These are phyloP conservation scores for Epinephelus lanceolatus DNA, from an alignment of 2,113 vertebrate species.

Conservation along the genomic window DNA sequence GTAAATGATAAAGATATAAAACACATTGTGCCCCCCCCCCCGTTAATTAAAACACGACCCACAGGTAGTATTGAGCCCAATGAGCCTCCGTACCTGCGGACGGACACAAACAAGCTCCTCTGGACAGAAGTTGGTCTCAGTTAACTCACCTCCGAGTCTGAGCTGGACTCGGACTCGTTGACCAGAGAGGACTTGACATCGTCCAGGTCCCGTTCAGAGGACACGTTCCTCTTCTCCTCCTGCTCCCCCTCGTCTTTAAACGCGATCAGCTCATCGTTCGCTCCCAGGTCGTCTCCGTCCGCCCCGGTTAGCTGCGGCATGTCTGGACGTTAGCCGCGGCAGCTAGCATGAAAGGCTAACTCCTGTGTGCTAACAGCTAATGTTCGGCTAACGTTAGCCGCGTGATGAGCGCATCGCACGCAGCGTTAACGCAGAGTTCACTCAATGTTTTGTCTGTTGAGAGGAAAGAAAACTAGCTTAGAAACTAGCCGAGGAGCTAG, in stretches of 20 bases:
- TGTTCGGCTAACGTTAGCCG: neutral
- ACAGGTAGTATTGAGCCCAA: too few species aligned
- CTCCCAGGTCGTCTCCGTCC: slow-evolving; percentile 91
- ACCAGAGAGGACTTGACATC: slow-evolving; percentile 94
- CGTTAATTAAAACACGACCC: too few species aligned
- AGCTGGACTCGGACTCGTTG: slow-evolving; percentile 91
- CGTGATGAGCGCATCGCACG: neutral
- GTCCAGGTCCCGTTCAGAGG: slow-evolving; percentile 90
- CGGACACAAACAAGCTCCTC: neutral
- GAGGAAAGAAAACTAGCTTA: neutral
- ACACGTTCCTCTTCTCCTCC: slow-evolving; percentile 90
- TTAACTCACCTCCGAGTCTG: slow-evolving; percentile 86
- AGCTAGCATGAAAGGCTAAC: slow-evolving; percentile 38
- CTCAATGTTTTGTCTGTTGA: too few species aligned
- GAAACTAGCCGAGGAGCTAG: slow-evolving; percentile 55
- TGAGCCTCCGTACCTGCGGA: too few species aligned
- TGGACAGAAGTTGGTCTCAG: neutral
- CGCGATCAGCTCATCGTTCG: slow-evolving; percentile 91
- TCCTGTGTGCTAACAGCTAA: slow-evolving; percentile 9
- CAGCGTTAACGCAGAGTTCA: too few species aligned
- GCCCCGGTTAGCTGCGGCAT: slow-evolving; percentile 87
- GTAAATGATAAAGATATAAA: too few species aligned
- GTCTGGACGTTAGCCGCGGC: slow-evolving; percentile 59
- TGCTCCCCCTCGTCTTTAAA: slow-evolving; percentile 94
- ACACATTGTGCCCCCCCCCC: too few species aligned